Percentiles rank a stretch among this genome's conserved stretches.
Conservation (phyloP, 2,888 invertebrate genomes). For the Xestia rhomboidea region DNA sequence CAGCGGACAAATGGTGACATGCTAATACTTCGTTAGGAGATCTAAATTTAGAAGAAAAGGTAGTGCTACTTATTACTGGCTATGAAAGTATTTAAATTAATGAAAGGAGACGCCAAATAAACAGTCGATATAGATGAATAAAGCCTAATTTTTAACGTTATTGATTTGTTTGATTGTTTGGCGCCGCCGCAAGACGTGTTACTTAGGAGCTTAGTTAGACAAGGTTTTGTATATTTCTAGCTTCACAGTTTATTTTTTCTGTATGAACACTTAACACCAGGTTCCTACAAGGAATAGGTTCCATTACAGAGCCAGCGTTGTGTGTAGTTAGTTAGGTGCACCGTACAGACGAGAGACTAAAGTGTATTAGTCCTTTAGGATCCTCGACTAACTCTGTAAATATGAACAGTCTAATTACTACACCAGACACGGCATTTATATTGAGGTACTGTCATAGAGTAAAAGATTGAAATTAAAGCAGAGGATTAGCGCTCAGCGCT, state of each 20-base stretch:
- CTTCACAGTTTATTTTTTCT: neutral
- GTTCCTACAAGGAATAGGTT: neutral
- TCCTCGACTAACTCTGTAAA: neutral
- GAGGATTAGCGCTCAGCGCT: neutral
- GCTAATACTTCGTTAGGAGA: neutral
- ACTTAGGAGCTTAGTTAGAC: neutral
- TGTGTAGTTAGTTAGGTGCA: neutral
- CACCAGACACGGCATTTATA: neutral
- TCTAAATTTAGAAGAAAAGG: too few relatives aligned
- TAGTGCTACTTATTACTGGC: too few relatives aligned
- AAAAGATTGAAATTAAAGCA: neutral
- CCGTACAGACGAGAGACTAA: neutral
- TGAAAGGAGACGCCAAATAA: too few relatives aligned
- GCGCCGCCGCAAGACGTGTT: too few relatives aligned
- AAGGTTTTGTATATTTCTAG: too few relatives aligned
- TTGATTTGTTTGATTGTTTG: too few relatives aligned
- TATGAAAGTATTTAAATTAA: too few relatives aligned
- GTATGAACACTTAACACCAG: neutral
- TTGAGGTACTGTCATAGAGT: neutral
- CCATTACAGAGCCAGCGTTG: neutral
- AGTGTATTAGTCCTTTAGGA: neutral
- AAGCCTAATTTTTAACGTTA: too few relatives aligned
- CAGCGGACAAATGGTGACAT: conserved; percentile 1
- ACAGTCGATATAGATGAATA: neutral
- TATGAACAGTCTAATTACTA: neutral